phyloP scores from a whole-genome alignment of 2,113 vertebrate genomes.

The Pomatostomus ruficeps region DNA sequence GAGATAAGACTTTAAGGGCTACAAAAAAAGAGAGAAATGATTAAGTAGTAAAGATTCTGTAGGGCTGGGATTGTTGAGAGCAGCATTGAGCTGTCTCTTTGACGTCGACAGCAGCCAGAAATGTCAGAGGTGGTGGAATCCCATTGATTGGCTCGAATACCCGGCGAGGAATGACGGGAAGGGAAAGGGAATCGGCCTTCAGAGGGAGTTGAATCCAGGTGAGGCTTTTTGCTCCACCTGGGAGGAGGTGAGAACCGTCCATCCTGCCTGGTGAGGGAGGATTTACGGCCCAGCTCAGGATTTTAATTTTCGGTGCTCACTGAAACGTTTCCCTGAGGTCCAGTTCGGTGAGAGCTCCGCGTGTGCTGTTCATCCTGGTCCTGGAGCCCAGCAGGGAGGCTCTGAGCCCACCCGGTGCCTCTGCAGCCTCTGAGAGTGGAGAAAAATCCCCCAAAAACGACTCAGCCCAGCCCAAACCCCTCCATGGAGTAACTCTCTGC shows the following conservation, averaged over 20 bases:
- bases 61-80: not conserved
- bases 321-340: not conserved
- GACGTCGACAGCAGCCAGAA: not conserved
- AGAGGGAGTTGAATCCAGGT: not conserved
- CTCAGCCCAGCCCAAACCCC: not conserved
- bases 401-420: not conserved
- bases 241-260: not conserved
- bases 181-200: not conserved
- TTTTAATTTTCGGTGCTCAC: not conserved
- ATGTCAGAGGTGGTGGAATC: not conserved
- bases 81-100: not conserved
- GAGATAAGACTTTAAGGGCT: not conserved
- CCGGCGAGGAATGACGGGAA: not conserved
- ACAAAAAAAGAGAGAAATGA: not conserved
- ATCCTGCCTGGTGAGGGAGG: not conserved
- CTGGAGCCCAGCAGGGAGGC: not conserved
- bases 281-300: not conserved
- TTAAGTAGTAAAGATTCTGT: not conserved
- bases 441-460: not conserved
- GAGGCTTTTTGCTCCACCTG: not conserved
- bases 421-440: not conserved
- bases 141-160: not conserved
- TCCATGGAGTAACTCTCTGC: not conserved
- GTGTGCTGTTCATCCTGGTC: not conserved
- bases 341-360: not conserved